Evolutionary conservation across 2,113 vertebrate species (phyloP).

Genomic region (Albula glossodonta): DNA sequence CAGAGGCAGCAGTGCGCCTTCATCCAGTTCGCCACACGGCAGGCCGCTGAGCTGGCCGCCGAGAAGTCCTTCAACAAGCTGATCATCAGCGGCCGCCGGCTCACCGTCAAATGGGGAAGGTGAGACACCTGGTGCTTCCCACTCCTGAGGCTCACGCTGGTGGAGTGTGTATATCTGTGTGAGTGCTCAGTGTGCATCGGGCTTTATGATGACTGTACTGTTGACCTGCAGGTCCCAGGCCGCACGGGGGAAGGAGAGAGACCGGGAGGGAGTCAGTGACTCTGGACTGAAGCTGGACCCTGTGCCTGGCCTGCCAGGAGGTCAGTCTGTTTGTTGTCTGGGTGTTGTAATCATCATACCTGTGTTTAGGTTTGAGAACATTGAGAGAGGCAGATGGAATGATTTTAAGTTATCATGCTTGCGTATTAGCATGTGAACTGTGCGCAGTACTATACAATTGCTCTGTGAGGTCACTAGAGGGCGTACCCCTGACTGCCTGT

Average conservation of each 20-base stretch:
- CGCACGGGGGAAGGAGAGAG: constrained; percentile 88
- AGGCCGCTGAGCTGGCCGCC: constrained; percentile 88
- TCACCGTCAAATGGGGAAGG: constrained; percentile 99
- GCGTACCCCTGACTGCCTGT: not conserved
- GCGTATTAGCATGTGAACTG: not conserved
- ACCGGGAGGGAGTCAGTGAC: constrained; percentile 84
- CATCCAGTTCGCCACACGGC: constrained; percentile 94
- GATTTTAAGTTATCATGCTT: too few relatives aligned
- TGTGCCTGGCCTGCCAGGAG: constrained; percentile 90
- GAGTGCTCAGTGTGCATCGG: not conserved
- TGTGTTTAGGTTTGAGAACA: too few relatives aligned
- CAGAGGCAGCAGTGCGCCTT: constrained; percentile 97
- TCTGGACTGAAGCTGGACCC: constrained; percentile 90
- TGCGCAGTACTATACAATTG: not conserved
- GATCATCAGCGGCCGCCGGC: constrained; percentile 91
- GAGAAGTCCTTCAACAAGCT: constrained; percentile 99
- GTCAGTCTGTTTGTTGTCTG: too few relatives aligned
- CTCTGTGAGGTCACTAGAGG: not conserved
- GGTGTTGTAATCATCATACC: too few relatives aligned
- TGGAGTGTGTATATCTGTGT: too few relatives aligned
- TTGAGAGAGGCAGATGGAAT: too few relatives aligned
- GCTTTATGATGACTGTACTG: not conserved
- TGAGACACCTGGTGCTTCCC: constrained; percentile 50
- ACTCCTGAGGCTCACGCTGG: not conserved
- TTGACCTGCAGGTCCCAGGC: constrained; percentile 80